These are phyloP conservation scores for Eumacrocentrus americanus DNA, from an alignment of 2,888 invertebrate genomes.

Conservation along the genomic window DNA sequence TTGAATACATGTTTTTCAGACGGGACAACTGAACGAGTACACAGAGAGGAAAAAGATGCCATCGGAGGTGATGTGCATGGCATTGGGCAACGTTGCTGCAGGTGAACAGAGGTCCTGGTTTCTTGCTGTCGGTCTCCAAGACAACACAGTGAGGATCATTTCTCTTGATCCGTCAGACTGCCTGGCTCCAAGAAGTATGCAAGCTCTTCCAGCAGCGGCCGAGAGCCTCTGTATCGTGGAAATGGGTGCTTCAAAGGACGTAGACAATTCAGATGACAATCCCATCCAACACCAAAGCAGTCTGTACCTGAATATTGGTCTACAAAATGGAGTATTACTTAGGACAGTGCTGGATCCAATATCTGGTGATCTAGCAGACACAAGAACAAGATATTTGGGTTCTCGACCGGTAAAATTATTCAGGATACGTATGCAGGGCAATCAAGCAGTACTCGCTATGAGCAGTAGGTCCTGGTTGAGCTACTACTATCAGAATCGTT, in stretches of 20 bases:
- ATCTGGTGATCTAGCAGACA: constrained; percentile 96
- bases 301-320: constrained; percentile 93
- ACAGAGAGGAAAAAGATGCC: constrained; percentile 97
- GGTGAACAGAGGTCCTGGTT: constrained; percentile 97
- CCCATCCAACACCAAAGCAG: constrained; percentile 73
- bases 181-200: constrained; percentile 93
- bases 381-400: constrained; percentile 95
- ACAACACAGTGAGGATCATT: constrained; percentile 96
- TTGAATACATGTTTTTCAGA: constrained; percentile 67
- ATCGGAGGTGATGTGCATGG: constrained; percentile 98
- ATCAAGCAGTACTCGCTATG: constrained; percentile 96
- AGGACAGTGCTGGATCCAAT: constrained; percentile 94
- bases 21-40: constrained; percentile 97
- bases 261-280: constrained; percentile 64
- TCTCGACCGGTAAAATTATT: constrained; percentile 95
- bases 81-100: constrained; percentile 90
- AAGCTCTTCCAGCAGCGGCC: constrained; percentile 93
- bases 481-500: constrained; percentile 96
- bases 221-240: constrained; percentile 98
- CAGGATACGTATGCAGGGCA: constrained; percentile 92
- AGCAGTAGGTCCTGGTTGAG: constrained; percentile 98
- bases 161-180: constrained; percentile 97
- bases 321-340: constrained; percentile 94
- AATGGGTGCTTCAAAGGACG: constrained; percentile 74
- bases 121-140: constrained; percentile 92